Evolutionary conservation across 2,797 vertebrate species (phyloP).

Genomic region (Lepilemur ruficaudatus): DNA sequence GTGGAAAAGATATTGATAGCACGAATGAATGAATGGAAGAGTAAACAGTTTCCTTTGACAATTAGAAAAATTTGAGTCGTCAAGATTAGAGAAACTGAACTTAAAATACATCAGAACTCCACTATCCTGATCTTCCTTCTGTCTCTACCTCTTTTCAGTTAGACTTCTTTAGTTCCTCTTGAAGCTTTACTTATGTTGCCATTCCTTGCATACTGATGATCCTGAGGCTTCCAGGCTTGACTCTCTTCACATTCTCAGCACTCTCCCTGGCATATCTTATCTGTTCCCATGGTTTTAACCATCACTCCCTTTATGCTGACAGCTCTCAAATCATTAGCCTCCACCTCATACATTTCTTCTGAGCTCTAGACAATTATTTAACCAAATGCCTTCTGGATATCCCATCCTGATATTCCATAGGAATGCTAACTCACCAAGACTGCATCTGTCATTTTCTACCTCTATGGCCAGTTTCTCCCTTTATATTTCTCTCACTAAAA

Average conservation of each 20-base stretch:
- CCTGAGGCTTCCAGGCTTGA: background rate
- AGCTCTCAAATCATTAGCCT: background rate
- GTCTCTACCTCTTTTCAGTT: background rate
- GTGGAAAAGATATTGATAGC: background rate
- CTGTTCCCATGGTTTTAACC: background rate
- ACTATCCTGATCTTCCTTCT: background rate
- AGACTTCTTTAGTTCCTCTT: background rate
- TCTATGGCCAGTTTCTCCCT: background rate
- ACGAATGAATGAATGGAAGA: background rate
- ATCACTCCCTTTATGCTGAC: background rate
- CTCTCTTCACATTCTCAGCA: background rate
- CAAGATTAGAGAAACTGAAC: background rate
- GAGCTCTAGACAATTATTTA: background rate
- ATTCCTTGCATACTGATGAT: background rate
- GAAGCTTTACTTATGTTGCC: background rate
- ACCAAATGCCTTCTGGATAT: background rate
- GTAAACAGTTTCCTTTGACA: background rate
- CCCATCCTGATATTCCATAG: background rate
- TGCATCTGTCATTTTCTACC: background rate
- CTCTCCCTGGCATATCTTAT: background rate
- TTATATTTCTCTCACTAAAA: background rate
- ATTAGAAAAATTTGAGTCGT: background rate
- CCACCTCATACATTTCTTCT: background rate
- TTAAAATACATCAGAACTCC: background rate
- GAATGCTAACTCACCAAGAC: background rate